phyloP scores from a whole-genome alignment of 1,140 invertebrate genomes.

The Bombyx mandarina region DNA sequence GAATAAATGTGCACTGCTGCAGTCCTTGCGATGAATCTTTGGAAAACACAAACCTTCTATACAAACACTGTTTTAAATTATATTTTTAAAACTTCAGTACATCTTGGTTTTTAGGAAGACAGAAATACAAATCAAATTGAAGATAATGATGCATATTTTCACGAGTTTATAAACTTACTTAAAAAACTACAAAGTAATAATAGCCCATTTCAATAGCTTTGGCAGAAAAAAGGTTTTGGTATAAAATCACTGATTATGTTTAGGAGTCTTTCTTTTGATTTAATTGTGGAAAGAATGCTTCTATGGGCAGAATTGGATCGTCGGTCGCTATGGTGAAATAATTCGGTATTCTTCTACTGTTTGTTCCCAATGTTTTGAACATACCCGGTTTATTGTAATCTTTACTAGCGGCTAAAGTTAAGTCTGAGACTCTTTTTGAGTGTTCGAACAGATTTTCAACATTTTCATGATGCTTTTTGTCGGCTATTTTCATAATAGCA shows the following conservation, averaged over 20 bases:
- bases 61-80: no score
- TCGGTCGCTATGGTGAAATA: constrained; percentile 76
- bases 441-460: constrained; percentile 59
- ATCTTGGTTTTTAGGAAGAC: no score
- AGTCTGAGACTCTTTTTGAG: constrained; percentile 73
- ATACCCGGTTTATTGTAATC: constrained; percentile 73
- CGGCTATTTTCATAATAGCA: constrained; percentile 71
- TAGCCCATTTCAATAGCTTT: constrained; percentile 30
- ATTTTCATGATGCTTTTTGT: constrained; percentile 53
- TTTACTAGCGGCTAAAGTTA: constrained; percentile 72
- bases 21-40: no score
- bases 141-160: no score
- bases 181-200: constrained; percentile 8
- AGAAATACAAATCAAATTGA: no score
- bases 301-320: constrained; percentile 75
- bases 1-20: no score
- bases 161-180: neutral
- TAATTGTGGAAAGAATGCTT: constrained; percentile 75
- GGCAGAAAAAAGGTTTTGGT: constrained; percentile 58
- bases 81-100: no score
- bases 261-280: constrained; percentile 71
- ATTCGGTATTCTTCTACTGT: constrained; percentile 71
- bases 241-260: constrained; percentile 27
- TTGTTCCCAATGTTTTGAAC: constrained; percentile 69
- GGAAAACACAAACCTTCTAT: no score